These are phyloP conservation scores for Cybosia mesomella DNA, from an alignment of 2,888 invertebrate genomes.

Conservation along the genomic window DNA sequence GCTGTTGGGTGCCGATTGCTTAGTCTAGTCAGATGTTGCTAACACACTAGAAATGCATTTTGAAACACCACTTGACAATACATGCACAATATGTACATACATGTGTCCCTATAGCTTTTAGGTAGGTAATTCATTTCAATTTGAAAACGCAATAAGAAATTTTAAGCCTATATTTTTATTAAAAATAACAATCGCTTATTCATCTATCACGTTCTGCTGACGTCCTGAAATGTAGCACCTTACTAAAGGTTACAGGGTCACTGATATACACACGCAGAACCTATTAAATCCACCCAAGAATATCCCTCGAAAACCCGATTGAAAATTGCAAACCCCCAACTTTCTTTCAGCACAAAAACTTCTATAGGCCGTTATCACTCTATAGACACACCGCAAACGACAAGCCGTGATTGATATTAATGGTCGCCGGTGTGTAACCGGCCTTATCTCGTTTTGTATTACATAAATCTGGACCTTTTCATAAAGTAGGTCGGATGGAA, in stretches of 20 bases:
- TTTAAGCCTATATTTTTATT: neutral
- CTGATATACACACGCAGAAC: conserved; percentile 22
- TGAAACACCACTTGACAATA: too few species aligned
- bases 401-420: conserved; percentile 81
- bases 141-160: too few species aligned
- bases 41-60: too few species aligned
- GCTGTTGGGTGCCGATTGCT: too few species aligned
- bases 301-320: conserved; percentile 28
- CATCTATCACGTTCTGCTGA: neutral
- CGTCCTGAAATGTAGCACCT: neutral
- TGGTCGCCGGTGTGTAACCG: conserved; percentile 59
- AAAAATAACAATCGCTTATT: neutral
- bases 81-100: too few species aligned
- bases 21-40: too few species aligned
- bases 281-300: conserved; percentile 29
- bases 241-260: conserved; percentile 26
- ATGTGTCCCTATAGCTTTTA: too few species aligned
- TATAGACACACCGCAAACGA: conserved; percentile 65
- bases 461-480: conserved; percentile 65
- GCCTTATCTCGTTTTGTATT: conserved; percentile 75
- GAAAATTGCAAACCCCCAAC: conserved; percentile 45
- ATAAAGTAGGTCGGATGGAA: conserved; percentile 55
- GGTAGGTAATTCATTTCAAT: too few species aligned
- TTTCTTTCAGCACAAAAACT: conserved; percentile 57
- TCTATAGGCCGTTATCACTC: conserved; percentile 74